Evolutionary conservation across 1,140 invertebrate genomes (phyloP), one percentile per base, ranked within the genome.

Genomic region (Zaprionus camerounensis): DNA sequence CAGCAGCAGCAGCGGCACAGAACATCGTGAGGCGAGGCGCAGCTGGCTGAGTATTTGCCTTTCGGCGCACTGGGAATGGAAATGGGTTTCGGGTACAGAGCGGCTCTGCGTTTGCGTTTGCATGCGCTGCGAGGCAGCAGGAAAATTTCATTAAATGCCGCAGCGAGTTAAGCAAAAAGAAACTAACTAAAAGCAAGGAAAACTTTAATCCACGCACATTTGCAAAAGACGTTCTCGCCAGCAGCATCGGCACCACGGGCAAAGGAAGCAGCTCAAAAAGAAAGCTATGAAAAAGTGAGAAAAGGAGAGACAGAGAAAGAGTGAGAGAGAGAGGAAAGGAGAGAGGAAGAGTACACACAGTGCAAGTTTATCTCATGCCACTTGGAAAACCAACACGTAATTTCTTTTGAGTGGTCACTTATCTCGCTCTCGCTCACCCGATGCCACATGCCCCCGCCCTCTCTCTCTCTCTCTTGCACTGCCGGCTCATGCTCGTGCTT

Each of bases 141-240:
- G 71, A 82, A 84, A 71, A 82, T 81, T 85, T 88, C 85, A 90
- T 88, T 88, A 90, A 88, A 85, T 62, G 79, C 78, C 57, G 63
- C 69, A 57, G 31, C 55, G 69, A 81, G 78, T 74, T 71, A 56
- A 58, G 49, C 5, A 68, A 64, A 79, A 15, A 69, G 57, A 62
- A 68, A 73, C 59, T 67, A 78, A 84, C 81, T 84, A 71, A 81
- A 77, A 80, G 82, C 76, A 63, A 49, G 66, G 53, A 61, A 71
- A 88, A 90, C 81, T 88, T 88, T 82, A 90, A 90, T 80, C 81
- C 72, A 80, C 68, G 73, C 80, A 80, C 82, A 77, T 71, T 64
- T 68, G 66, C 73, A 65, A 66, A 69, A 78, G 73, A 55, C 73
- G 68, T 55, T 76, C 69, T 44, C 38, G 12, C 24, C 28, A 26